phyloP scores from a whole-genome alignment of 2,113 vertebrate genomes.

The Lichenostomus cassidix region DNA sequence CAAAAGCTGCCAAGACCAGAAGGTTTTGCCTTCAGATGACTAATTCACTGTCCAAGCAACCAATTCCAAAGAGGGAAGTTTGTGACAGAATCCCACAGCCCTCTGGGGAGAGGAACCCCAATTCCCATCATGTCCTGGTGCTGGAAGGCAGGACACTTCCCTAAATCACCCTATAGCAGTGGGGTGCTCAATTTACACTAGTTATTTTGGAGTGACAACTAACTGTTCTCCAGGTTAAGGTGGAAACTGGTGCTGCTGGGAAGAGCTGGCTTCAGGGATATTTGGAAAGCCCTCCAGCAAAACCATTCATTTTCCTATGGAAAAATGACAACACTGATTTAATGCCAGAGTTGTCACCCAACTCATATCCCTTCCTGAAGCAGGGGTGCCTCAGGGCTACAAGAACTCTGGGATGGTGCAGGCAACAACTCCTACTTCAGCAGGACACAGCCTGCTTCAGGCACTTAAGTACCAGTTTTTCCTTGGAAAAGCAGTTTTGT shows the following conservation, averaged over 20 bases:
- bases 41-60: neutral
- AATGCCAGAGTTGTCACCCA: neutral
- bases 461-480: rapidly evolving
- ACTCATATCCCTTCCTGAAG: neutral
- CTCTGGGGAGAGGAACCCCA: neutral
- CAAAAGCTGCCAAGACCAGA: rapidly evolving
- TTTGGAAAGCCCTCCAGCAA: neutral
- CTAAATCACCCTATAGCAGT: neutral
- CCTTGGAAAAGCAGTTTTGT: neutral
- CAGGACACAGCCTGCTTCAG: neutral
- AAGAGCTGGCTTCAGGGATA: neutral
- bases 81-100: neutral
- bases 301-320: neutral
- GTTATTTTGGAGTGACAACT: neutral
- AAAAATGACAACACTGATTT: neutral
- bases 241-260: neutral
- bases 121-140: rapidly evolving
- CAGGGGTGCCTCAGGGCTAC: rapidly evolving
- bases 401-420: neutral
- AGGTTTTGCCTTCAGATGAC: rapidly evolving
- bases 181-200: rapidly evolving
- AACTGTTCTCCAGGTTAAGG: rapidly evolving
- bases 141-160: too few relatives aligned
- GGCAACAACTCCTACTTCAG: rapidly evolving
- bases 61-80: neutral